Evolutionary conservation across 2,113 vertebrate genomes (phyloP).

Genomic region (Laticauda laticaudata): DNA sequence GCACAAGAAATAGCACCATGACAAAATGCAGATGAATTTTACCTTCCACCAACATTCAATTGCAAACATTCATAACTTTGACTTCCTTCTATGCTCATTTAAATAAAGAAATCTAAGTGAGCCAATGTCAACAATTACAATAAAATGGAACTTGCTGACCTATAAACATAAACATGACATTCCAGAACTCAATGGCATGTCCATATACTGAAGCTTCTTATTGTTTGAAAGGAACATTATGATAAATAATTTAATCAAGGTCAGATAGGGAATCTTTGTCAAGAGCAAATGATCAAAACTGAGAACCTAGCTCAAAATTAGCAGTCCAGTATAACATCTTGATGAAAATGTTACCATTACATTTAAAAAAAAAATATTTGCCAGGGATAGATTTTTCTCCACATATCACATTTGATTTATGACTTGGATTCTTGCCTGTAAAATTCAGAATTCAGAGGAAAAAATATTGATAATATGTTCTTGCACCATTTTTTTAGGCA

Average conservation of each 20-base stretch:
- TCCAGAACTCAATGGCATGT: neutral
- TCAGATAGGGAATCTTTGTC: neutral
- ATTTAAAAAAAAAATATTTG: slow-evolving; percentile 16
- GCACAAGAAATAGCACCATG: neutral
- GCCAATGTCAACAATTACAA: neutral
- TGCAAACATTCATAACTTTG: neutral
- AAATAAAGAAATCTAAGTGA: neutral
- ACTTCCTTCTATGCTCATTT: neutral
- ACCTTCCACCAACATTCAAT: neutral
- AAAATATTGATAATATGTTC: slow-evolving; percentile 43
- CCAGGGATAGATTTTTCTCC: slow-evolving; percentile 29
- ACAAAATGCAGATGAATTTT: neutral
- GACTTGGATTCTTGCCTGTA: slow-evolving; percentile 47
- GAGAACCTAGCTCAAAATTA: neutral
- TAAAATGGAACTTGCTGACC: neutral
- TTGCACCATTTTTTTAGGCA: slow-evolving; percentile 53
- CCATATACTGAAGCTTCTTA: neutral
- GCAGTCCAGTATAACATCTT: neutral
- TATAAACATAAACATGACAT: neutral
- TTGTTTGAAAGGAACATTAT: neutral
- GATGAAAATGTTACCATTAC: slow-evolving; percentile 28
- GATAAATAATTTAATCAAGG: neutral
- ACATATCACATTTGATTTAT: slow-evolving; percentile 20
- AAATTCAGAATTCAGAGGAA: slow-evolving; percentile 54
- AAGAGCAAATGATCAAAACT: neutral